phyloP scores from a whole-genome alignment of 2,888 invertebrate genomes.

The Melanostoma mellinum region DNA sequence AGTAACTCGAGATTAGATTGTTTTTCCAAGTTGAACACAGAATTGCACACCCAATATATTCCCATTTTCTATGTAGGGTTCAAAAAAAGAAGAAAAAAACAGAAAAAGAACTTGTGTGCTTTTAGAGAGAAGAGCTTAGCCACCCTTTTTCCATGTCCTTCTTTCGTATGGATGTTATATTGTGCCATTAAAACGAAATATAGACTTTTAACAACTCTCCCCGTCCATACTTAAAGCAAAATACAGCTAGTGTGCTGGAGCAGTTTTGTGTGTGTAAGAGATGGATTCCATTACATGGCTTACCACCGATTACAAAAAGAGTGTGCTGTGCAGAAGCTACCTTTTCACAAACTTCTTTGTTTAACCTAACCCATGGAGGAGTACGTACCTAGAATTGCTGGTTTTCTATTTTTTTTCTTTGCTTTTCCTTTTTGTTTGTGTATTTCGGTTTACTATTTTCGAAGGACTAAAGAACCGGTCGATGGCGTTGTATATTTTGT shows the following conservation, averaged over 20 bases:
- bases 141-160: slow-evolving; percentile 26
- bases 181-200: slow-evolving; percentile 13
- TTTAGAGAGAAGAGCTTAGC: slow-evolving; percentile 23
- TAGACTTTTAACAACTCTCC: slow-evolving; percentile 5
- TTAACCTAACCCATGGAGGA: slow-evolving; percentile 15
- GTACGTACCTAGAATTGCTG: slow-evolving; percentile 30
- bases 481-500: slow-evolving; percentile 52
- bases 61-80: not conserved
- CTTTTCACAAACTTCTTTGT: slow-evolving; percentile 54
- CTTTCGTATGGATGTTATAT: slow-evolving; percentile 8
- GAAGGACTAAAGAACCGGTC: slow-evolving; percentile 56
- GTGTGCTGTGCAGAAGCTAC: slow-evolving; percentile 28
- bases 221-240: not conserved
- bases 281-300: slow-evolving; percentile 36
- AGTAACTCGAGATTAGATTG: slow-evolving; percentile 47
- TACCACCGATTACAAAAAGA: slow-evolving; percentile 45
- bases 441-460: slow-evolving; percentile 19
- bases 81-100: not conserved
- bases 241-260: not conserved
- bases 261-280: slow-evolving; percentile 12
- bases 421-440: slow-evolving; percentile 6
- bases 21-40: slow-evolving; percentile 20
- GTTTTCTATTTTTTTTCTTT: slow-evolving; percentile 7
- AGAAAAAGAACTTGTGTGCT: not conserved
- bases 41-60: slow-evolving; percentile 9